These are phyloP conservation scores for Caradrina kadenii DNA, from an alignment of 2,888 invertebrate genomes.

Conservation along the genomic window DNA sequence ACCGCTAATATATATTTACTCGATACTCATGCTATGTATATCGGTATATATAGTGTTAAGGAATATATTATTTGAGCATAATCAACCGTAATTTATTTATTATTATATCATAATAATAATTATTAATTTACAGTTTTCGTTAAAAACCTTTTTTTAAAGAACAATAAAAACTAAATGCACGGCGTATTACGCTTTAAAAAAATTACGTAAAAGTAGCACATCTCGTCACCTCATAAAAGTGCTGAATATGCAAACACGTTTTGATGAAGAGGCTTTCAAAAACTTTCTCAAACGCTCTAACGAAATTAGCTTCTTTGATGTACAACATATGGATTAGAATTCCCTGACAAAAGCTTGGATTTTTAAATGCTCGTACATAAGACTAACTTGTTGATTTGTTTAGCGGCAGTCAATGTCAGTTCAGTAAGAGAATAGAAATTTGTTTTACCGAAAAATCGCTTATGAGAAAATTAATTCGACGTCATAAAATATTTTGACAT, in stretches of 20 bases:
- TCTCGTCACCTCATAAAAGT: not conserved
- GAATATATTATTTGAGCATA: too few species aligned
- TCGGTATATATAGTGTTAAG: too few species aligned
- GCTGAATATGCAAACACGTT: constrained; percentile 5
- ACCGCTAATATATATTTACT: too few species aligned
- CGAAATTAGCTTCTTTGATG: not conserved
- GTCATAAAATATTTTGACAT: too few species aligned
- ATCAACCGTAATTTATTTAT: too few species aligned
- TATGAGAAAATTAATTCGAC: not conserved
- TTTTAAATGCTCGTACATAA: not conserved
- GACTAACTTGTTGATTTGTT: constrained; percentile 1
- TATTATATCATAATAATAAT: too few species aligned
- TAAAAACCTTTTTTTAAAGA: too few species aligned
- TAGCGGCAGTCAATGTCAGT: constrained; percentile 11
- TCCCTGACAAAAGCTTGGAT: not conserved
- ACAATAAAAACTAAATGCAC: too few species aligned
- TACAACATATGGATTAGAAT: not conserved
- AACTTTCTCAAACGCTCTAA: not conserved
- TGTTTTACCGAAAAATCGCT: constrained; percentile 10
- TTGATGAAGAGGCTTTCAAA: not conserved
- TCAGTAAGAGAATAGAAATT: not conserved
- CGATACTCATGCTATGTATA: too few species aligned
- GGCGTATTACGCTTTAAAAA: not conserved
- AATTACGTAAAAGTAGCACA: not conserved
- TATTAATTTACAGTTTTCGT: too few species aligned